These are phyloP conservation scores for Eumeta japonica DNA, from an alignment of 1,140 invertebrate species.

Conservation along the genomic window DNA sequence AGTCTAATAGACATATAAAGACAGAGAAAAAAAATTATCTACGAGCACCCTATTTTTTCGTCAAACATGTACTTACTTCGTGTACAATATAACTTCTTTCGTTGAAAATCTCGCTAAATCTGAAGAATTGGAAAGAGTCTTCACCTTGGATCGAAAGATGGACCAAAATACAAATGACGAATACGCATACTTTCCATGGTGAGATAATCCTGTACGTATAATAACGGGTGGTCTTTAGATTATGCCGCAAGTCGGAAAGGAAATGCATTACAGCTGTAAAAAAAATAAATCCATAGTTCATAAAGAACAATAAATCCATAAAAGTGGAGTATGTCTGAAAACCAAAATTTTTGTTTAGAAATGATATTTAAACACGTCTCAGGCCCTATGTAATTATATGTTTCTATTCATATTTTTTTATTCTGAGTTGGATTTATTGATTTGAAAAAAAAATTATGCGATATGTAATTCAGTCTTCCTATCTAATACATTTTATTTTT, in stretches of 20 bases:
- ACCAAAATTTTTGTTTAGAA: background rate
- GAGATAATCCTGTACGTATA: constrained; percentile 84
- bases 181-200: constrained; percentile 82
- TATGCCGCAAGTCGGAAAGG: constrained; percentile 71
- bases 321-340: background rate
- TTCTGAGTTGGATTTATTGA: too few species aligned
- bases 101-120: constrained; percentile 67
- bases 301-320: background rate
- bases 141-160: constrained; percentile 71
- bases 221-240: constrained; percentile 76
- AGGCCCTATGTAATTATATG: too few species aligned
- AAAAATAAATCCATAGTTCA: constrained; percentile 6
- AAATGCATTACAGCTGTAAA: constrained; percentile 58
- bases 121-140: constrained; percentile 72
- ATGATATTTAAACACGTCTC: too few species aligned
- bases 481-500: too few species aligned
- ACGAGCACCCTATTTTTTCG: too few species aligned
- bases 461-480: too few species aligned
- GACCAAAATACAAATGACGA: constrained; percentile 71
- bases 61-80: constrained; percentile 57
- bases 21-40: constrained; percentile 13
- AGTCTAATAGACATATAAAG: too few species aligned
- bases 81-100: constrained; percentile 72
- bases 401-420: too few species aligned
- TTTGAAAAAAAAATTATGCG: too few species aligned